Evolutionary conservation across 2,113 vertebrate genomes (phyloP).

Genomic region (Gobio gobio): DNA sequence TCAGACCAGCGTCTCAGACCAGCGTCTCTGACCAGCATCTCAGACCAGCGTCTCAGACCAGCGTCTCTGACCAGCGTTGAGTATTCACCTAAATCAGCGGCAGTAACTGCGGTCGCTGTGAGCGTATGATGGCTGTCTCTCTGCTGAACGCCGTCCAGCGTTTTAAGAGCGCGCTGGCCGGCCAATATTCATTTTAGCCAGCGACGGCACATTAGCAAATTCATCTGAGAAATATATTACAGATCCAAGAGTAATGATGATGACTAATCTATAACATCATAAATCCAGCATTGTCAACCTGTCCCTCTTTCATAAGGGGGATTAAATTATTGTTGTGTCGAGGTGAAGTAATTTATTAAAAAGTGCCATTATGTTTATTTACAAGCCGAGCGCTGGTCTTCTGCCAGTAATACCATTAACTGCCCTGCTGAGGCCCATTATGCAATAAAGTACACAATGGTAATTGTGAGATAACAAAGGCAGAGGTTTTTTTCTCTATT

Average conservation of each 20-base stretch:
- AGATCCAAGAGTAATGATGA: conserved; percentile 78
- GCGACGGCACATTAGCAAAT: conserved; percentile 55
- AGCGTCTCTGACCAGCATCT: too few relatives aligned
- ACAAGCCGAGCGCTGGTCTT: conserved; percentile 72
- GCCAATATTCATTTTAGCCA: conserved; percentile 56
- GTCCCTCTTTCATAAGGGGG: conserved; percentile 79
- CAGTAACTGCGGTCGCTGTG: not conserved
- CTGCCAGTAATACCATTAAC: conserved; percentile 78
- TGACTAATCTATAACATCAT: conserved; percentile 80
- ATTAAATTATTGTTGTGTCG: conserved; percentile 80
- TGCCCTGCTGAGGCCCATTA: conserved; percentile 74
- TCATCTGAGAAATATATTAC: conserved; percentile 66
- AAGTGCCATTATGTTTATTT: conserved; percentile 75
- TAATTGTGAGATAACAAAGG: conserved; percentile 75
- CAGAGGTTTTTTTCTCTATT: conserved; percentile 63
- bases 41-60: too few relatives aligned
- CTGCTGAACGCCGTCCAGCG: conserved; percentile 52
- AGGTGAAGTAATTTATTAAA: conserved; percentile 77
- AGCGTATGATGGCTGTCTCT: not conserved
- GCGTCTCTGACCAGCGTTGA: too few relatives aligned
- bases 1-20: too few relatives aligned
- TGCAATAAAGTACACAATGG: conserved; percentile 77
- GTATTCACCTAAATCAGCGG: not conserved
- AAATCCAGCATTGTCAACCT: conserved; percentile 80
- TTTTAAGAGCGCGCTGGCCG: conserved; percentile 32